These are phyloP conservation scores for Trogon surrucura DNA, from an alignment of 2,113 vertebrate genomes.

Conservation along the genomic window DNA sequence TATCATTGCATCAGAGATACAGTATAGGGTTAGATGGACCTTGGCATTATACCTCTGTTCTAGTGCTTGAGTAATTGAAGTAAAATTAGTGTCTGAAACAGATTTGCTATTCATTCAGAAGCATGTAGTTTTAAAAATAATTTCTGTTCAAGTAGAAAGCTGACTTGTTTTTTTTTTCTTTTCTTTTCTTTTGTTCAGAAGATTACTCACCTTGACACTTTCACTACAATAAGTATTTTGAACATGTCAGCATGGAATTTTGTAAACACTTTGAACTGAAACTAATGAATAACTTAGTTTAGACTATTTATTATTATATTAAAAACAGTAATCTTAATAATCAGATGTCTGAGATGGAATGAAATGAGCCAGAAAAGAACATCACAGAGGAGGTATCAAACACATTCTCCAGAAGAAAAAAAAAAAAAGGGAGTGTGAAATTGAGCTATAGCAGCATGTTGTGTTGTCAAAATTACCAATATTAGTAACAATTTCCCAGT, in stretches of 20 bases:
- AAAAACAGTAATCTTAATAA: background rate
- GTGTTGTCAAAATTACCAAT: background rate
- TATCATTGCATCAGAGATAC: background rate
- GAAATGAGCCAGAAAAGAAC: background rate
- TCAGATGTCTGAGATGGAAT: background rate
- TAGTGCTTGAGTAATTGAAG: background rate
- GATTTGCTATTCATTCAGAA: background rate
- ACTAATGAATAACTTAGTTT: background rate
- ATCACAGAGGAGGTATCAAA: background rate
- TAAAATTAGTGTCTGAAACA: background rate
- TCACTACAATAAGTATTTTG: background rate
- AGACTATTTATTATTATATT: background rate
- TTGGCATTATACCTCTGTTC: background rate
- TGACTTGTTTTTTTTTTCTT: background rate
- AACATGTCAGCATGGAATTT: background rate
- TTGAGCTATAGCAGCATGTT: background rate
- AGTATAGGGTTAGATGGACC: background rate
- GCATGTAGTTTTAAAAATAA: background rate
- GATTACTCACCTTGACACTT: background rate
- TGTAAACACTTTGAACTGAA: background rate
- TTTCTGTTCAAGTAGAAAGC: background rate
- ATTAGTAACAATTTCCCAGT: background rate
- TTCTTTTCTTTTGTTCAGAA: background rate
- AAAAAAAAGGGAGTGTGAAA: accelerated
- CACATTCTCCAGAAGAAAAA: background rate